phyloP scores from a whole-genome alignment of 2,113 vertebrate species.

The Ophthalmolycus amberensis region DNA sequence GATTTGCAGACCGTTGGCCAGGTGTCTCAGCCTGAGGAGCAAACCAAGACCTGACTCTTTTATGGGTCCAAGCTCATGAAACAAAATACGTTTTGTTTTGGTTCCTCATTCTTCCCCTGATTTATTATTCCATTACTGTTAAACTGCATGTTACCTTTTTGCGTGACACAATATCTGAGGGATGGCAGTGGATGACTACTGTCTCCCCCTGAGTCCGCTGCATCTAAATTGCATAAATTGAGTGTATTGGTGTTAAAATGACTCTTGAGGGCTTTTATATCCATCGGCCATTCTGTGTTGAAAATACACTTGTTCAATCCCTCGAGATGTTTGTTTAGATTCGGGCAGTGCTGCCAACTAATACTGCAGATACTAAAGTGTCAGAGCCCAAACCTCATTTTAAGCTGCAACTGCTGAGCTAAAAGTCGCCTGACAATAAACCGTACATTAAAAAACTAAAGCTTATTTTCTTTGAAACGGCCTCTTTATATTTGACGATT shows the following conservation, averaged over 20 bases:
- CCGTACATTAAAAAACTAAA: conserved; percentile 23
- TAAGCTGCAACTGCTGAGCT: conserved; percentile 6
- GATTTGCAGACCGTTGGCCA: conserved; percentile 27
- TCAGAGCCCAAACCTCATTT: not conserved
- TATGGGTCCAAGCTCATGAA: not conserved
- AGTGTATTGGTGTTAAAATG: not conserved
- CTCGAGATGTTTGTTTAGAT: not conserved
- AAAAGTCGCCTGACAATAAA: conserved; percentile 20
- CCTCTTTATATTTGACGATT: conserved; percentile 12
- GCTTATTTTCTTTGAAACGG: not conserved
- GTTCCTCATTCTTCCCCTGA: not conserved
- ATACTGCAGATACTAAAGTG: conserved; percentile 9
- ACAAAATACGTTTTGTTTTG: not conserved
- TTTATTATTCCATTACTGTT: not conserved
- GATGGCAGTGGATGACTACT: not conserved
- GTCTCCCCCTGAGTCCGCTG: not conserved
- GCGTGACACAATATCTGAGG: not conserved
- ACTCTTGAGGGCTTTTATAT: not conserved
- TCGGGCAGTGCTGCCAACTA: not conserved
- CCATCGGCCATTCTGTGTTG: not conserved
- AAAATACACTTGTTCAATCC: not conserved
- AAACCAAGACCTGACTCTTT: conserved; percentile 1
- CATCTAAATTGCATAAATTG: not conserved
- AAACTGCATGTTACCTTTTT: not conserved
- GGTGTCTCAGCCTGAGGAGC: conserved; percentile 28